Evolutionary conservation across 2,797 vertebrate genomes (phyloP).

Genomic region (Acanthurus lineatus): DNA sequence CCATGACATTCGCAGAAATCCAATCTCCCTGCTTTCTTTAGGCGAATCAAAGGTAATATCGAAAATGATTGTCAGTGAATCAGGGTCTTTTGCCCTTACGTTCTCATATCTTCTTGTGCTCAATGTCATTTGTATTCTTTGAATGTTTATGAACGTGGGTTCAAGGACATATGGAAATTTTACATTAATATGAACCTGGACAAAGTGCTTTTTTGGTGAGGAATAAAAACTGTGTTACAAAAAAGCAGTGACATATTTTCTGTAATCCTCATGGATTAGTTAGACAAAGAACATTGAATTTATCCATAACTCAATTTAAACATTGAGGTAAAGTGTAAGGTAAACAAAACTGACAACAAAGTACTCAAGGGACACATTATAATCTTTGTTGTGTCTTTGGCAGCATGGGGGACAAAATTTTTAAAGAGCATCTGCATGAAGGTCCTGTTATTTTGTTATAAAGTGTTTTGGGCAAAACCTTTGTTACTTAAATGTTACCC

Average conservation of each 20-base stretch:
- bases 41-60: slow-evolving; percentile 74
- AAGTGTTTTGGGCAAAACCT: neutral
- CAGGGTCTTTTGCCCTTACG: slow-evolving; percentile 9
- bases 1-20: slow-evolving; percentile 61
- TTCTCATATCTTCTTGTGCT: slow-evolving; percentile 38
- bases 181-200: neutral
- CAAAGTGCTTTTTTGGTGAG: neutral
- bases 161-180: slow-evolving; percentile 25
- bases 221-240: neutral
- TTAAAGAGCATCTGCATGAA: neutral
- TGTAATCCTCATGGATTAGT: too few relatives aligned
- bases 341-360: neutral
- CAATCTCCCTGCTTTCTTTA: slow-evolving; percentile 74
- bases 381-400: neutral
- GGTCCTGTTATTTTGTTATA: neutral
- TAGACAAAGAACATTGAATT: too few relatives aligned
- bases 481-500: neutral
- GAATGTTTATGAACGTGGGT: slow-evolving; percentile 45
- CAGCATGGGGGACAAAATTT: too few relatives aligned
- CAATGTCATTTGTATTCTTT: slow-evolving; percentile 32
- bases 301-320: neutral
- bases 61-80: slow-evolving; percentile 63
- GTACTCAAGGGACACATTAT: neutral
- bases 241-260: too few relatives aligned
- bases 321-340: neutral